A percentile compares a stretch with the other conserved stretches of the same genome.
Conservation (phyloP, 1,140 invertebrate species). For the Ladona fulva region DNA sequence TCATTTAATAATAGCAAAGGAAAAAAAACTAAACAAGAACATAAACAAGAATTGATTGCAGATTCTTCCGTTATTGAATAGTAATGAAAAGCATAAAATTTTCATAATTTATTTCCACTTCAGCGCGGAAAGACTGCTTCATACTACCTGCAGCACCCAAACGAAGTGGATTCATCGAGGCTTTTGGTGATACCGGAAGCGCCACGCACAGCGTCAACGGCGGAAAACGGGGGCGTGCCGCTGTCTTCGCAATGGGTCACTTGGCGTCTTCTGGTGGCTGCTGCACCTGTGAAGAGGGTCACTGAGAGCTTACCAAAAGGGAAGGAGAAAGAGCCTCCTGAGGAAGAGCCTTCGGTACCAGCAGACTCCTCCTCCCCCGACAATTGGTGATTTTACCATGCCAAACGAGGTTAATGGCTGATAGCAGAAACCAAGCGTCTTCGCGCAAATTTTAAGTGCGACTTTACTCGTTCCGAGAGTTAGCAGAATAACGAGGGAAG, state of each 20-base stretch:
- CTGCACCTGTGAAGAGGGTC: conserved; percentile 28
- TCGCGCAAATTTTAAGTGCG: too few species aligned
- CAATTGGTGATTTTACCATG: not conserved
- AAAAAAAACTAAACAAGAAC: too few species aligned
- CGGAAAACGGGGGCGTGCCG: conserved; percentile 49
- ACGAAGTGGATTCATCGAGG: conserved; percentile 59
- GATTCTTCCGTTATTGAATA: too few species aligned
- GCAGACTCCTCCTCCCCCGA: not conserved
- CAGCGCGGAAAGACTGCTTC: conserved; percentile 73
- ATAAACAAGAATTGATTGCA: too few species aligned
- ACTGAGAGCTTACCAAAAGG: not conserved
- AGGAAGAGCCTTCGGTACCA: not conserved
- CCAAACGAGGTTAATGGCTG: too few species aligned
- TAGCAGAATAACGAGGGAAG: too few species aligned
- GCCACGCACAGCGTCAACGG: conserved; percentile 56
- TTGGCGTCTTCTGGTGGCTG: conserved; percentile 49
- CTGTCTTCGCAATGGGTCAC: not conserved
- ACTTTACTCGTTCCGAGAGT: too few species aligned
- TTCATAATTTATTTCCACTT: conserved; percentile 28
- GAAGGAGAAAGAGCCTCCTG: not conserved
- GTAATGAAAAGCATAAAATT: too few species aligned
- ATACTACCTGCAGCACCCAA: conserved; percentile 64
- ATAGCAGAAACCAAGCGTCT: too few species aligned
- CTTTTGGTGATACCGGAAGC: conserved; percentile 67
- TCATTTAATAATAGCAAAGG: too few species aligned